Percentiles rank a stretch among this genome's conserved stretches.
phyloP scores from a whole-genome alignment of 2,113 vertebrate genomes.

The Aix galericulata region DNA sequence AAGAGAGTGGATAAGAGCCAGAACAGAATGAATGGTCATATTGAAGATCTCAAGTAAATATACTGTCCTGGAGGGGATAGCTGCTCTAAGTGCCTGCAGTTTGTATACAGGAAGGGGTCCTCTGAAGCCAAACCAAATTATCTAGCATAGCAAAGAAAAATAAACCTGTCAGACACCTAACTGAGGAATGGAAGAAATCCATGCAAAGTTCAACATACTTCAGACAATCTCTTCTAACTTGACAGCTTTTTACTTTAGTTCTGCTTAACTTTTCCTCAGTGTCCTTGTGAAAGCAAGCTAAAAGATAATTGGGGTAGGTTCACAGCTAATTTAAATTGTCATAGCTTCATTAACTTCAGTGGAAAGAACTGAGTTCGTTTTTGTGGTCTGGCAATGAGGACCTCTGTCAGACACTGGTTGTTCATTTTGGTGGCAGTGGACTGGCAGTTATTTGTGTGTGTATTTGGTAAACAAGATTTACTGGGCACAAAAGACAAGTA shows the following conservation, averaged over 20 bases:
- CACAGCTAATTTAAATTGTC: slow-evolving; percentile 46
- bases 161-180: background rate
- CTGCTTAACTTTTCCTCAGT: background rate
- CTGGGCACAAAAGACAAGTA: background rate
- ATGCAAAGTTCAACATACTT: background rate
- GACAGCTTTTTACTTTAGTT: background rate
- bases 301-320: slow-evolving; percentile 30
- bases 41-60: background rate
- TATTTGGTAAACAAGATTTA: background rate
- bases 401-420: background rate
- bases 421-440: background rate
- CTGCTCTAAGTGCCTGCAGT: background rate
- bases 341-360: slow-evolving; percentile 47
- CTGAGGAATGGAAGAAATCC: background rate
- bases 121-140: background rate
- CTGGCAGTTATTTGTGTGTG: background rate
- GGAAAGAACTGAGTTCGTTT: slow-evolving; percentile 1
- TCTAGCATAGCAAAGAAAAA: background rate
- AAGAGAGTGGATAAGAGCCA: background rate
- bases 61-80: background rate
- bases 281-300: background rate
- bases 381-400: background rate
- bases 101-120: background rate
- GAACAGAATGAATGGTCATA: background rate
- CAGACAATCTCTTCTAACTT: background rate